Percentiles rank a stretch among this genome's conserved stretches.
Conservation (phyloP, 2,797 vertebrate genomes). For the Furcifer pardalis region DNA sequence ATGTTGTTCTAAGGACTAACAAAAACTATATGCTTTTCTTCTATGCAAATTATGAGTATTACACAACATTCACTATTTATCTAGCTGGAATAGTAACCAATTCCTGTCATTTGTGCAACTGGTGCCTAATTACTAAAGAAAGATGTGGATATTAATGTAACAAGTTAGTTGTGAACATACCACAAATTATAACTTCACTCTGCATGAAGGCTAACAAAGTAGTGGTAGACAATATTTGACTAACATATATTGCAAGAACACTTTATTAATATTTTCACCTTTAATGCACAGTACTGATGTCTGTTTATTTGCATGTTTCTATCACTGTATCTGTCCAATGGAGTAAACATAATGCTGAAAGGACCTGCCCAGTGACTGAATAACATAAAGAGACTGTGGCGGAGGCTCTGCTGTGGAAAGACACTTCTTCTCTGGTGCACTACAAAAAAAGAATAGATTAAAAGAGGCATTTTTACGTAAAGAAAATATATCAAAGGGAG, state of each 20-base stretch:
- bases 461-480: not conserved
- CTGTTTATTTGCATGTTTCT: slow-evolving; percentile 98
- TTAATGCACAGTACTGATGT: slow-evolving; percentile 97
- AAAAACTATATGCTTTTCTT: not conserved
- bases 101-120: slow-evolving; percentile 4
- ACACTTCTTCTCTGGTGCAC: slow-evolving; percentile 97
- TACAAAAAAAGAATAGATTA: slow-evolving; percentile 59
- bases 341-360: slow-evolving; percentile 99
- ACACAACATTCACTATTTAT: not conserved
- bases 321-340: slow-evolving; percentile 97
- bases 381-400: slow-evolving; percentile 98
- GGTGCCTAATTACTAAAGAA: not conserved
- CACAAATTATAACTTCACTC: not conserved
- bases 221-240: not conserved
- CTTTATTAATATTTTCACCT: slow-evolving; percentile 79
- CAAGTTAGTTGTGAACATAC: not conserved
- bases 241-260: not conserved
- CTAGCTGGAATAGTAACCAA: not conserved
- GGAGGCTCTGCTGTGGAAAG: slow-evolving; percentile 97
- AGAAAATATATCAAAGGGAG: not conserved
- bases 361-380: slow-evolving; percentile 99
- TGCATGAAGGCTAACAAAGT: not conserved
- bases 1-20: not conserved
- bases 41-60: not conserved
- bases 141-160: not conserved